Evolutionary conservation across 2,113 vertebrate species (phyloP), one percentile per base, ranked within the genome.

Genomic region (Barnardius zonarius): DNA sequence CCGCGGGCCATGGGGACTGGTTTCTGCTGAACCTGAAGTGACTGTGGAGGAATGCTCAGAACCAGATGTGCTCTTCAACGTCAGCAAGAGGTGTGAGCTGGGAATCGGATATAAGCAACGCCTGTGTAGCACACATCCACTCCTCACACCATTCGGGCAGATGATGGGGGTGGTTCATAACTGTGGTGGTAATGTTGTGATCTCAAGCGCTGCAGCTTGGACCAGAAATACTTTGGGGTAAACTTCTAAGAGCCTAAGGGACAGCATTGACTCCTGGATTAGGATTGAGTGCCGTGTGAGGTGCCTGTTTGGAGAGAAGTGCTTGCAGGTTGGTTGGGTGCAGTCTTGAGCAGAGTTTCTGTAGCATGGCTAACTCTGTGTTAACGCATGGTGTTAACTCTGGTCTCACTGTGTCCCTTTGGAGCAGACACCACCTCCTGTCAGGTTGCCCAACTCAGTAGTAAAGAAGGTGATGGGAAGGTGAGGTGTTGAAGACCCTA

Each of bases 271-370:
- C 43, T 72, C 17, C 22, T 59, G 70, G n/a, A 2, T 37, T 6
- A 17, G 67, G 20, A 27, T 7, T 0, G 3, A 17, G 62, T 4
- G 43, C 33, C 25, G 9, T 16, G 14, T 10, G 63, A 6, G 41
- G 35, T 41, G 10, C 18, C 31, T 37, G 4, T 22, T 31, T 22
- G 57, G 11, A 37, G 27, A 37, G 24, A 6, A 17, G 59, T 2
- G n/a, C 6, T 0, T 27, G 51, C 2, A 5, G 1, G 41, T n/a
- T 33, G 79, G 8, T 3, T 3, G 10, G 61, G 7, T 23, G 33
- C 46, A 44, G 37, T 46, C 46, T 39, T 4, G 54, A 61, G 30
- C 55, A 23, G 75, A 16, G 43, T 25, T 62, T 17, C 24, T 35
- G 46, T 48, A 49, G 67, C 3, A 0, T 15, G 54, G 18, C 30